Percentiles rank a stretch among this genome's conserved stretches.
Evolutionary conservation across 2,888 invertebrate genomes (phyloP).

Genomic region (Phorcus lineatus): DNA sequence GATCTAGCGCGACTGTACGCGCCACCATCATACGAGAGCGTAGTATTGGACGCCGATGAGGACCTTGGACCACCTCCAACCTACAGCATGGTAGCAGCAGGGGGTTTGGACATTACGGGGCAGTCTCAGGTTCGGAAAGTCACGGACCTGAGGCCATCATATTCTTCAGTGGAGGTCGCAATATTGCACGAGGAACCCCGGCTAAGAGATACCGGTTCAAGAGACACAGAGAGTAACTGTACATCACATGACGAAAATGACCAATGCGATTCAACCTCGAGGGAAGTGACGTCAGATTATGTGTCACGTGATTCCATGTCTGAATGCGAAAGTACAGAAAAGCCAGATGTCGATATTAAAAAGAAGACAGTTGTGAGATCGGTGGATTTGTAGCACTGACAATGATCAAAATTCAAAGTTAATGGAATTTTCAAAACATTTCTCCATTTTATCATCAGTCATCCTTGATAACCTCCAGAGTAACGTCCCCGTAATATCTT

Average conservation of each 20-base stretch:
- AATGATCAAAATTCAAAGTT: too few species aligned
- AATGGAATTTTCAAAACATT: too few species aligned
- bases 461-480: too few species aligned
- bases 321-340: not conserved
- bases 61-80: conserved; percentile 32
- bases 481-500: too few species aligned
- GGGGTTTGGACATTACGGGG: not conserved
- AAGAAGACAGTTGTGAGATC: not conserved
- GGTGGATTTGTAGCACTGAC: not conserved
- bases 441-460: too few species aligned
- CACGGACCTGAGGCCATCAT: not conserved
- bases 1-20: conserved; percentile 48
- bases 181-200: not conserved
- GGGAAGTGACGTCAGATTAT: conserved; percentile 14
- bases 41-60: conserved; percentile 31
- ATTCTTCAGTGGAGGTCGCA: conserved; percentile 10
- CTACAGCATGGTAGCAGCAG: conserved; percentile 31
- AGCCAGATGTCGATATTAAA: not conserved
- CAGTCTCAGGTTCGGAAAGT: not conserved
- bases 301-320: not conserved
- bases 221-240: not conserved
- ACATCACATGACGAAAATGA: not conserved
- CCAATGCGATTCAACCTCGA: not conserved
- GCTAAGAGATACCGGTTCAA: not conserved
- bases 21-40: conserved; percentile 61